phyloP scores from a whole-genome alignment of 2,113 vertebrate genomes.

The Ammodytes marinus region DNA sequence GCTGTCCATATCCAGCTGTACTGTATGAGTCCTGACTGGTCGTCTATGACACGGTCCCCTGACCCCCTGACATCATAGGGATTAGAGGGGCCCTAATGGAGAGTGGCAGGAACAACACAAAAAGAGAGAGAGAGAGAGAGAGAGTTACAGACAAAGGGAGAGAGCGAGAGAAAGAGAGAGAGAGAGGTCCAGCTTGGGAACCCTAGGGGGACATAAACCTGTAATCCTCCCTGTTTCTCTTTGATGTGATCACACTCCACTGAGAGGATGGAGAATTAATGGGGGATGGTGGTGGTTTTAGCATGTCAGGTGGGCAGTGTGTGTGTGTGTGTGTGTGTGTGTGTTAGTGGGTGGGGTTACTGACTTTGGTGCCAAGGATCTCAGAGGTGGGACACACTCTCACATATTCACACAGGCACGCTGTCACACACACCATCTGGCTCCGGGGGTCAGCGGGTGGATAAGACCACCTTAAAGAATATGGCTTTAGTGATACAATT shows the following conservation, averaged over 20 bases:
- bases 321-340: constrained; percentile 11
- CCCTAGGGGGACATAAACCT: constrained; percentile 60
- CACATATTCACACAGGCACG: constrained; percentile 54
- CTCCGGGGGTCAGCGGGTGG: constrained; percentile 53
- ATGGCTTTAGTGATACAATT: constrained; percentile 54
- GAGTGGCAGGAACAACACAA: constrained; percentile 37
- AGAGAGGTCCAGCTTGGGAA: constrained; percentile 46
- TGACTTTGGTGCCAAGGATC: constrained; percentile 55
- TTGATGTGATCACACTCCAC: constrained; percentile 77
- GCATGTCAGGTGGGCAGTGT: constrained; percentile 35
- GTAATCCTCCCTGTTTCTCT: constrained; percentile 75
- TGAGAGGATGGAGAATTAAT: constrained; percentile 51
- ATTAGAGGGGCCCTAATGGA: constrained; percentile 68
- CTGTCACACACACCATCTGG: constrained; percentile 64
- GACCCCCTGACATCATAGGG: constrained; percentile 69
- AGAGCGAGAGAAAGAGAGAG: constrained; percentile 14
- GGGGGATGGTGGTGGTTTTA: constrained; percentile 14
- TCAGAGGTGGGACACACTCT: constrained; percentile 56
- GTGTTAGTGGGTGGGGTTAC: constrained; percentile 14
- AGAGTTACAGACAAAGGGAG: constrained; percentile 35
- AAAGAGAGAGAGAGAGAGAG: constrained; percentile 21
- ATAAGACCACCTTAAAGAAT: constrained; percentile 64
- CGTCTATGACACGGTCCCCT: constrained; percentile 51
- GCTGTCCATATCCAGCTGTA: constrained; percentile 34
- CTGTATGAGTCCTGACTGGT: constrained; percentile 44